Base-by-base conservation (phyloP, 2,888 invertebrate genomes). In the Pristionchus arcanus region DNA sequence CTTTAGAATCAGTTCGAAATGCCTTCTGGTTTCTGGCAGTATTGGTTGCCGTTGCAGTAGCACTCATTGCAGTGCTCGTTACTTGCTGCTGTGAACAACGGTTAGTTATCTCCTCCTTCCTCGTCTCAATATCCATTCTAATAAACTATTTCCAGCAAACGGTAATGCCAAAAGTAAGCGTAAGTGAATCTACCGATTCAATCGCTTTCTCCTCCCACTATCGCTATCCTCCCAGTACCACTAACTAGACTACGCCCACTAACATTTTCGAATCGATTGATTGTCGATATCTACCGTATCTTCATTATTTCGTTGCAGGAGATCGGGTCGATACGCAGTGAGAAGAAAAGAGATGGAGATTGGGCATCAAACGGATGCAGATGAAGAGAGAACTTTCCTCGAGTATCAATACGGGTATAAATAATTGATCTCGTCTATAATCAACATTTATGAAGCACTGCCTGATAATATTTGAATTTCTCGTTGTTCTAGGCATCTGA, bases 1-100 rank as follows among this genome's bases (percentile, higher is more conserved):
- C 0, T 86, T 94, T 87, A 94, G 94, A 94, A 81, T 92, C 93
- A 28, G 92, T 95, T 11, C 94, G 95, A 83, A 95, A 94, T 90
- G 95, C 95, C 86, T 95, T 95, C 42, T 96, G 96, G 96, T 96
- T 96, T 92, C 93, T 96, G 28, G 95, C 95, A 19, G 94, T 96
- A 91, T 90, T 96, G 71, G 91, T 95, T 3, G 94, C 95, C 1
- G 91, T 95, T 13, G 92, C 95, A 9, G 91, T 95, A 15, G 94
- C 95, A 63, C 94, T 96, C 13, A 92, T 92, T 25, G 92, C 95
- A 37, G 91, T 95, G 9, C 91, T 95, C 31, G 90, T 94, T 84
- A 94, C 96, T 81, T 94, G 94, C 77, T 93, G 93, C 84, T 93
- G 93, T 89, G 92, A 92, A 77, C 92, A 91, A 77, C 90, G 92